Evolutionary conservation across 2,888 invertebrate genomes (phyloP), one percentile per base, ranked within the genome.

Genomic region (Cancer borealis): DNA sequence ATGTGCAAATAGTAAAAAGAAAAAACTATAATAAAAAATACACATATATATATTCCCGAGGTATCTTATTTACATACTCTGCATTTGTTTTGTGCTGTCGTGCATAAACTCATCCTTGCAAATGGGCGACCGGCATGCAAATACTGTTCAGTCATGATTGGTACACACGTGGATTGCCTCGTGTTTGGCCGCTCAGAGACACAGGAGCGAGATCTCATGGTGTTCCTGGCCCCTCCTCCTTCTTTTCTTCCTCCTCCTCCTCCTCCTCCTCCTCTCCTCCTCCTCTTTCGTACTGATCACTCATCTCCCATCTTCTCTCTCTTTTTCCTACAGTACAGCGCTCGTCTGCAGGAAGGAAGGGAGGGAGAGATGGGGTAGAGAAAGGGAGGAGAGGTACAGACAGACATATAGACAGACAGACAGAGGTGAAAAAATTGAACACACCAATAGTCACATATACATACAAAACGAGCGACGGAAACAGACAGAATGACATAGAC

Each of bases 41-140:
- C 30, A 79, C 79, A 79, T 79, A 26, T 79, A 79, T 79, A 79
- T 79, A 66, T n/a, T 79, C 30, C 30, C 30, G 79, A 79, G 79
- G 79, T 30, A 79, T 79, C 79, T 79, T 79, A 79, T 79, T 79
- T 79, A 79, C 79, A 79, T 79, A 79, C 30, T 79, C 79, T 79
- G 79, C 79, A 79, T 79, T 79, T 79, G 79, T 79, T 79, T 79
- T 79, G 79, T 79, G 79, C 79, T 79, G 79, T 79, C 79, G 79
- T 79, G 79, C 79, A 79, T 79, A 79, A 79, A 79, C 30, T 79
- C 30, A 79, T 79, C 79, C 30, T 30, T 30, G 79, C 79, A 12
- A 79, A 79, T 79, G 79, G 79, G 79, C 79, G 79, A 30, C 30
- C 30, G 79, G 79, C 79, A 79, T 79, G 79, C 79, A 79, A 30